phyloP scores from a whole-genome alignment of 2,888 invertebrate species.

The Xylocampa areola region DNA sequence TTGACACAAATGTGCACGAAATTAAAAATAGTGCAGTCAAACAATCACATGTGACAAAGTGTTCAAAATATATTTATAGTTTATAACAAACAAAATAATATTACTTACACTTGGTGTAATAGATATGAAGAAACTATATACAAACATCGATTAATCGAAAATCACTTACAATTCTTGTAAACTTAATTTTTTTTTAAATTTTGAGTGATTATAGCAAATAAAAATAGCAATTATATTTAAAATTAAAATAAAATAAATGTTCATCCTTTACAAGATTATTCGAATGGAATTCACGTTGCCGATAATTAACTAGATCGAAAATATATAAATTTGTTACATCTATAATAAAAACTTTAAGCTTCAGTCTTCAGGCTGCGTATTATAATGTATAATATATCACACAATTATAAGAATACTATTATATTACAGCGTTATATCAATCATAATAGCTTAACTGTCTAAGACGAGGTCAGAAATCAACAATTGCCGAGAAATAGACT shows the following conservation, averaged over 20 bases:
- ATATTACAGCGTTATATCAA: constrained; percentile 10
- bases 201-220: constrained; percentile 3
- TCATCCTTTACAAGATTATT: constrained; percentile 18
- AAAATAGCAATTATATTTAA: constrained; percentile 2
- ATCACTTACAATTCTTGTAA: neutral
- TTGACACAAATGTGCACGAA: constrained; percentile 34
- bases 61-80: neutral
- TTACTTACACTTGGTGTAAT: constrained; percentile 3
- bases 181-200: neutral
- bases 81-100: constrained; percentile 8
- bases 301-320: neutral
- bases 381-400: constrained; percentile 60
- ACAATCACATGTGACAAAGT: constrained; percentile 30
- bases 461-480: too few species aligned
- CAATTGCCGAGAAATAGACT: too few species aligned
- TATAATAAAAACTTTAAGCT: constrained; percentile 63
- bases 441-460: constrained; percentile 13
- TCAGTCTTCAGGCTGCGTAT: constrained; percentile 78
- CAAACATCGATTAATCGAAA: neutral
- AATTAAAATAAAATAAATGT: neutral
- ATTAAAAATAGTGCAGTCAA: constrained; percentile 40
- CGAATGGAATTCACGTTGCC: too few species aligned
- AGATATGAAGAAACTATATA: too few species aligned
- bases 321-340: constrained; percentile 44
- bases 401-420: constrained; percentile 47